Evolutionary conservation across 2,113 vertebrate genomes (phyloP).

Genomic region (Actenoides hombroni): DNA sequence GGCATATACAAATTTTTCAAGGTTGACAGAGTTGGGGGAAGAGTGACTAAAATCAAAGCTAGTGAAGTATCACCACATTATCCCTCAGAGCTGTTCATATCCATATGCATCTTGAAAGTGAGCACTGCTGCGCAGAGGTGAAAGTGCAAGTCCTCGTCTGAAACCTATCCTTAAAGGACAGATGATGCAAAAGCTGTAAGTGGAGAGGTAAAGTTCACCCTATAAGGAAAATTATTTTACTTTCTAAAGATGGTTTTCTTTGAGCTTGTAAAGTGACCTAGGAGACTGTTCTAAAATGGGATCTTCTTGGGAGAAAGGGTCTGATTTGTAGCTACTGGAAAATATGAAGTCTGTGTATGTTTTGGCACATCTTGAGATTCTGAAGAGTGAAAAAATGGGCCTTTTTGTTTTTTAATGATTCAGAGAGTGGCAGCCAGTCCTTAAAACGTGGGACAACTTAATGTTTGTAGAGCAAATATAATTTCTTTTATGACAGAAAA

Average conservation of each 20-base stretch:
- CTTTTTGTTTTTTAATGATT: constrained; percentile 49
- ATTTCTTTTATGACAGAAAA: constrained; percentile 55
- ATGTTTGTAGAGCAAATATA: constrained; percentile 39
- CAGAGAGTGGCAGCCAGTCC: constrained; percentile 41
- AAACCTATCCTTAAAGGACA: neutral
- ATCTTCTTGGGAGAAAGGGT: constrained; percentile 41
- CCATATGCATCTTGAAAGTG: neutral
- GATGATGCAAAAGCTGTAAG: neutral
- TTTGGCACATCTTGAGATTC: constrained; percentile 62
- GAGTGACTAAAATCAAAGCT: neutral
- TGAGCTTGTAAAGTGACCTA: constrained; percentile 19
- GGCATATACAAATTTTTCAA: neutral
- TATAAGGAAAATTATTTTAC: constrained; percentile 30
- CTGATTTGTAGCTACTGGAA: constrained; percentile 66
- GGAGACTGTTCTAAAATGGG: constrained; percentile 44
- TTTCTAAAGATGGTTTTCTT: constrained; percentile 12
- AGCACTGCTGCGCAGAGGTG: neutral
- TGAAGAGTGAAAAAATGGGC: constrained; percentile 4
- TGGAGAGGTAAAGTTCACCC: neutral
- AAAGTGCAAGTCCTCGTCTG: neutral
- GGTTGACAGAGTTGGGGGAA: neutral
- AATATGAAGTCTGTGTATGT: constrained; percentile 64
- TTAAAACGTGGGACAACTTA: constrained; percentile 48
- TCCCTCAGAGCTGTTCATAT: neutral
- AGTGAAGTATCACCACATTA: fast-evolving